These are phyloP conservation scores for Micronycteris hirsuta DNA, from an alignment of 2,113 vertebrate species.

Conservation along the genomic window DNA sequence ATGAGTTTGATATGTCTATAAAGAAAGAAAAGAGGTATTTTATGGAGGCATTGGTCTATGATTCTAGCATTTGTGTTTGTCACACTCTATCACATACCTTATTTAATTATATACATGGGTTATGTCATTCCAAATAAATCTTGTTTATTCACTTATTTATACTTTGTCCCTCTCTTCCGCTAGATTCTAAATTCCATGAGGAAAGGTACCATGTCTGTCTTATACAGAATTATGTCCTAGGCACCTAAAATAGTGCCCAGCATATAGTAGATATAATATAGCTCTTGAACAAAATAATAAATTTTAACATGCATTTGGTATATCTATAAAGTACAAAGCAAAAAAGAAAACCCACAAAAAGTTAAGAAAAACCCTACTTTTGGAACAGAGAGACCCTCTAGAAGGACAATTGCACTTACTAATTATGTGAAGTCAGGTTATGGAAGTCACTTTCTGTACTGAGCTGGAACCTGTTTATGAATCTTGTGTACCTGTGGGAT, in stretches of 20 bases:
- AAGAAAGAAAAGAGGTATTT: neutral
- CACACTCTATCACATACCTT: neutral
- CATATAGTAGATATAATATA: neutral
- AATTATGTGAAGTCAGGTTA: neutral
- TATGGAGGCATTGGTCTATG: neutral
- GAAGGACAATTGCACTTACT: neutral
- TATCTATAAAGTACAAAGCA: neutral
- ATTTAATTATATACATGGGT: neutral
- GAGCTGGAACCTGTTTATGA: neutral
- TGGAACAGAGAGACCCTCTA: neutral
- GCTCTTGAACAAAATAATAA: neutral
- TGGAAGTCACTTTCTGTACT: neutral
- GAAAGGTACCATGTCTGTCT: neutral
- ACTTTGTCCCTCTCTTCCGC: neutral
- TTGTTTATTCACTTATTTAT: neutral
- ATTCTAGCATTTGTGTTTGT: neutral
- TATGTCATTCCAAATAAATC: neutral
- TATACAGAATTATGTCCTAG: neutral
- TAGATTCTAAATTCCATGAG: neutral
- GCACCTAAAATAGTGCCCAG: neutral
- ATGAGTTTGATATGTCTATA: neutral
- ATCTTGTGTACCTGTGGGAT: neutral
- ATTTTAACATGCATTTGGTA: neutral
- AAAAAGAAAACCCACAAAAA: neutral
- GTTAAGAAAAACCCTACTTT: neutral